These are phyloP conservation scores for Caenorhabditis parvicauda DNA, from an alignment of 2,888 invertebrate species.

Conservation along the genomic window DNA sequence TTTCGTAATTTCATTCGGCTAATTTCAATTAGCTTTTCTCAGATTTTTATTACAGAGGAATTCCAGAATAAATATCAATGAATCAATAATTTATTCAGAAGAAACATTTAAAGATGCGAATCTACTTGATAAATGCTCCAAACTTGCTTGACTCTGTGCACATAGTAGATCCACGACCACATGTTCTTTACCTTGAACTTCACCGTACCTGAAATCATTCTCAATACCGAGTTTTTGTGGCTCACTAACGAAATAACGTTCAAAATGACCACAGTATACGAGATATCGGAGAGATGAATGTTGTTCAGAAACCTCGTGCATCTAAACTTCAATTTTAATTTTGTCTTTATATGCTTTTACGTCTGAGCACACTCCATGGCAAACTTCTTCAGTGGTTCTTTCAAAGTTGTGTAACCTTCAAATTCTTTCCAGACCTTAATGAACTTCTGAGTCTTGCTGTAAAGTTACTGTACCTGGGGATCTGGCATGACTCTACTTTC, in stretches of 20 bases:
- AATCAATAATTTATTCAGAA: too few relatives aligned
- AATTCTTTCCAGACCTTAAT: conserved; percentile 33
- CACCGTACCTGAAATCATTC: conserved; percentile 18
- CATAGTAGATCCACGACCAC: conserved; percentile 35
- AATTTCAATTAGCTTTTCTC: too few relatives aligned
- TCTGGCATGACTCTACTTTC: conserved; percentile 45
- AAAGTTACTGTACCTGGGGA: conserved; percentile 11
- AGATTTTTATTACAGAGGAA: too few relatives aligned
- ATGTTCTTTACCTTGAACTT: conserved; percentile 28
- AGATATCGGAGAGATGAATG: conserved; percentile 37
- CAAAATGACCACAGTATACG: conserved; percentile 34
- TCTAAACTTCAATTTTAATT: conserved; percentile 18
- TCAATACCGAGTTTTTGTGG: neutral
- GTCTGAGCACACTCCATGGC: conserved; percentile 42
- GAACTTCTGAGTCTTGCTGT: too few relatives aligned
- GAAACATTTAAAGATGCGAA: too few relatives aligned
- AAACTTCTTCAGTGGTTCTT: conserved; percentile 28
- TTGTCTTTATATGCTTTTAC: conserved; percentile 9
- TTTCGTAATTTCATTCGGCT: too few relatives aligned
- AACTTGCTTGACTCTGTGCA: conserved; percentile 3
- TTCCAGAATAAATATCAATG: too few relatives aligned
- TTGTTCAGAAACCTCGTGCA: conserved; percentile 48
- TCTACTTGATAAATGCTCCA: too few relatives aligned
- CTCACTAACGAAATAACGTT: conserved; percentile 22
- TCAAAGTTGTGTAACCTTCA: conserved; percentile 29